Base-by-base conservation (phyloP, 1,140 invertebrate species). In the Drosophila persimilis region DNA sequence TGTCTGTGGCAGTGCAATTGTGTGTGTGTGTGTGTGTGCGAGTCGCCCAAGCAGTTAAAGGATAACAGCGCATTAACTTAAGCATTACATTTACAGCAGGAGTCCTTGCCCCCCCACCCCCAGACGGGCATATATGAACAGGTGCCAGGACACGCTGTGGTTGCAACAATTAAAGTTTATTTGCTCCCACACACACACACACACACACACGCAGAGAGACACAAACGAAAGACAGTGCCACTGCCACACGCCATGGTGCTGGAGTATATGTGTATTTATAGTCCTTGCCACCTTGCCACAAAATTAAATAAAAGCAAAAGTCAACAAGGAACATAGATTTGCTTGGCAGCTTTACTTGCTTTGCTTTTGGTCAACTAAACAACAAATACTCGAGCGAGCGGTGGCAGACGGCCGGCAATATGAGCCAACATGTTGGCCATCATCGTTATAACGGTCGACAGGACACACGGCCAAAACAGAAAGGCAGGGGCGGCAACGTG, bases 221-320 rank as follows among this genome's bases (percentile, higher is more conserved):
- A 26, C 24, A 5, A 5, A 43, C 35, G 31, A 61, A 13, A 69
- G 39, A 35, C 20, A n/a, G 43, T 39, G 46, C 51, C 51, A 59
- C 31, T 53, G 56, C 43, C 56, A 67, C 70, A 41, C 15, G 46
- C 58, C 60, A 77, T 54, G 20, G 20, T 0, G 20, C 20, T 1
- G 1, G 20, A 2, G 20, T 20, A 20, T 20, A 20, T 86, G 74
- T 86, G 81, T 86, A 86, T 86, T 86, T 86, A 86, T 88, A 88
- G 81, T 59, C 17, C 17, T 17, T 17, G 17, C 17, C 67, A 74
- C 78, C 83, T 80, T 81, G 81, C 81, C 83, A 86, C 81, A 86
- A 86, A 86, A 86, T 86, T 86, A 86, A 86, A 86, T 86, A 86
- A 88, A 86, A 86, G 81, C 83, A 81, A 86, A 86, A 86, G 81